A percentile compares a stretch with the other conserved stretches of the same genome.
Evolutionary conservation across 2,888 invertebrate genomes (phyloP).

Genomic region (Catonia carolina): DNA sequence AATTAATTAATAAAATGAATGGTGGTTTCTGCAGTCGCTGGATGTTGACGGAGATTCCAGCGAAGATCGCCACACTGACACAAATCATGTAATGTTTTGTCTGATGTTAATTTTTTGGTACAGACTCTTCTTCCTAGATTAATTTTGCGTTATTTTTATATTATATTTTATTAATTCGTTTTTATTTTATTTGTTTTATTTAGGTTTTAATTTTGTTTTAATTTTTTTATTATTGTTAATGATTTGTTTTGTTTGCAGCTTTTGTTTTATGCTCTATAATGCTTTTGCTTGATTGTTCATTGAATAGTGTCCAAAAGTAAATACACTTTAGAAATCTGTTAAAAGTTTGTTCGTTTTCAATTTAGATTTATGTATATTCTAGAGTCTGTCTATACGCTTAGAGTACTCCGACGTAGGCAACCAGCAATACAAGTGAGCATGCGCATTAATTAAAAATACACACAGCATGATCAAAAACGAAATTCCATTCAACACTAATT

Average conservation of each 20-base stretch:
- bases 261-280: slow-evolving; percentile 15
- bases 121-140: not conserved
- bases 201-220: not conserved
- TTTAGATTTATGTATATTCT: too few species aligned
- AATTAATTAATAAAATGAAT: too few species aligned
- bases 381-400: too few species aligned
- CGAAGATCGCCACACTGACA: slow-evolving; percentile 32
- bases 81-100: slow-evolving; percentile 23
- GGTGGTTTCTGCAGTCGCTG: slow-evolving; percentile 49
- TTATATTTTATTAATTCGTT: not conserved
- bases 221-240: not conserved
- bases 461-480: too few species aligned
- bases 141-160: not conserved
- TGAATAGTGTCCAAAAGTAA: too few species aligned
- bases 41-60: slow-evolving; percentile 50
- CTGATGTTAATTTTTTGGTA: too few species aligned
- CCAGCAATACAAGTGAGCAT: too few species aligned
- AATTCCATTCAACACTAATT: too few species aligned
- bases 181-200: not conserved
- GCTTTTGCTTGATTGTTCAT: not conserved
- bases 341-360: too few species aligned
- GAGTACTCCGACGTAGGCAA: too few species aligned
- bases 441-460: too few species aligned
- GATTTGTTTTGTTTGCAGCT: not conserved
- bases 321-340: too few species aligned